Base-by-base conservation (phyloP, 2,888 invertebrate species). In the Dichetophora obliterata region DNA sequence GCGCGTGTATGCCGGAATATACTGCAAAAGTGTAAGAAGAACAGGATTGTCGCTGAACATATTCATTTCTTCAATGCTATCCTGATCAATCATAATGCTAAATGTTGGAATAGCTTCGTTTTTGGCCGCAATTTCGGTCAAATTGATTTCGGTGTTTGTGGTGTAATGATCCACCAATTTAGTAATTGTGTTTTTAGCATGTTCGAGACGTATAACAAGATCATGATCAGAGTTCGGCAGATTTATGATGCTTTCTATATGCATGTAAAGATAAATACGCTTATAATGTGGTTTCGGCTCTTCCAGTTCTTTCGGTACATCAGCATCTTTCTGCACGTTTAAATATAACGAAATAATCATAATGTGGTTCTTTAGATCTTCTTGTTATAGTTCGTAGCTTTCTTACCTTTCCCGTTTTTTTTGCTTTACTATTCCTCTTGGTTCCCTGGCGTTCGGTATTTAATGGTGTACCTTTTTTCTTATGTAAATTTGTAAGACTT, bases 141-240 rank as follows among this genome's bases (percentile, higher is more conserved):
- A 65, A 24, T 84, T 81, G 19, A 86, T 84, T 0, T 83, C 79
- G 24, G 85, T 86, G 6, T 84, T 81, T 2, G 71, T 78, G 22
- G 85, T 85, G 14, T 85, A 86, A 14, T 80, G 80, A 37, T 86
- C 86, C 54, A 80, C 81, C 81, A 86, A 82, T 70, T 82, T 85
- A 34, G 83, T 84, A 34, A 86, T 78, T 6, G 83, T 82, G 3
- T 83, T 82, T n/a, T 81, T 83, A 0, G 72, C 74, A 43, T 86
- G 86, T 57, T 82, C 78, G 14, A 86, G 54, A 75, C 86, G 85
- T 74, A 86, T 61, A 54, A 86, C 85, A 31, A 86, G 19, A 4
- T 82, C 77, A 0, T 78, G 34, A 8, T 68, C 22, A 2, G 6
- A 78, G 0, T 81, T 77, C 0, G 83, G 81, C 22, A 83, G 37